These are phyloP conservation scores for Channa argus DNA, from an alignment of 2,113 vertebrate species.

Conservation along the genomic window DNA sequence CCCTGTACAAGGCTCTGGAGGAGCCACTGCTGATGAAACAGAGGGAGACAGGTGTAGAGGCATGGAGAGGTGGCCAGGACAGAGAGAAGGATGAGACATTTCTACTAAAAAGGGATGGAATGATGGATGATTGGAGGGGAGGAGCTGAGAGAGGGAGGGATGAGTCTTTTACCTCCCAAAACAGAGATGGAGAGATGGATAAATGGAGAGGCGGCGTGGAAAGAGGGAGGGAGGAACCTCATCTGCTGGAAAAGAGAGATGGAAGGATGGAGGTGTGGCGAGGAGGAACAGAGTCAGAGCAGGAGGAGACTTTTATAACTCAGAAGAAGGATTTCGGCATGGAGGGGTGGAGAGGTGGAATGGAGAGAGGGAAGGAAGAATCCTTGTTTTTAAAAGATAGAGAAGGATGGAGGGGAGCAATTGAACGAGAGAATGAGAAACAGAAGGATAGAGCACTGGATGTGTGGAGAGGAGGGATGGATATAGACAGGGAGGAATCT, in stretches of 20 bases:
- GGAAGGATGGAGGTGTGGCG: conserved; percentile 75
- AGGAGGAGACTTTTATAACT: conserved; percentile 78
- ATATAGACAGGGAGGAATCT: conserved; percentile 73
- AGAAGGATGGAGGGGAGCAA: conserved; percentile 73
- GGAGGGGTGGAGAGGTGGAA: conserved; percentile 70
- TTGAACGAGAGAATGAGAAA: conserved; percentile 71
- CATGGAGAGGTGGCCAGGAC: conserved; percentile 66
- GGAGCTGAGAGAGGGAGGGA: conserved; percentile 61
- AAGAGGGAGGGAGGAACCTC: conserved; percentile 81
- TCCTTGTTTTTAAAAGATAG: conserved; percentile 75
- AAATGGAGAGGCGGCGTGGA: conserved; percentile 71
- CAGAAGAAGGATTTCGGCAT: conserved; percentile 77
- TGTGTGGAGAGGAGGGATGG: conserved; percentile 77
- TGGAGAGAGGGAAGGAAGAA: conserved; percentile 73
- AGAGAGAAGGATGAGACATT: conserved; percentile 72
- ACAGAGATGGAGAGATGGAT: conserved; percentile 64
- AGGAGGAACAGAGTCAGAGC: conserved; percentile 60
- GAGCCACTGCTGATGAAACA: conserved; percentile 77
- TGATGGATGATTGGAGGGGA: conserved; percentile 73
- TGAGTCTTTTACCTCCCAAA: conserved; percentile 65
- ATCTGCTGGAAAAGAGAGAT: conserved; percentile 86
- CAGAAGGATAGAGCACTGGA: conserved; percentile 75
- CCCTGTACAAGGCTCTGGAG: conserved; percentile 92
- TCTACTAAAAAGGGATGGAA: conserved; percentile 74
- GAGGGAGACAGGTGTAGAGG: conserved; percentile 64